Evolutionary conservation across 92 coral and sea anemone species (phyloP).

Genomic region (Zoanthus sociatus): DNA sequence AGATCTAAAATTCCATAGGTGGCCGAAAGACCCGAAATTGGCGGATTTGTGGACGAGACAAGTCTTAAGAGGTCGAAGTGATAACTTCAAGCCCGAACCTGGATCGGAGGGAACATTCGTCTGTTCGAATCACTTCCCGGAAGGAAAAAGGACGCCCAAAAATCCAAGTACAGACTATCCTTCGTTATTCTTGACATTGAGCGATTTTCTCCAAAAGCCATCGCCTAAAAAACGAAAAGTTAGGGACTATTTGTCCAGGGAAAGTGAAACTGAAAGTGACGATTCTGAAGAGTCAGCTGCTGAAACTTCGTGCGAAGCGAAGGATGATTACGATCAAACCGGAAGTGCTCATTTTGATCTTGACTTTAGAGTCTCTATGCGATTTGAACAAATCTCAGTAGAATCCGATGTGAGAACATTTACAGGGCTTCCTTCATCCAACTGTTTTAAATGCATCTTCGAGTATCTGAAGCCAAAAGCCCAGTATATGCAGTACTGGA

Average conservation of each 20-base stretch:
- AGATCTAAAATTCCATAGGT: slow-evolving; percentile 30
- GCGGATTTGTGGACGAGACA: slow-evolving; percentile 27
- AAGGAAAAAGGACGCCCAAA: slow-evolving; percentile 28
- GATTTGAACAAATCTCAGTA: slow-evolving; percentile 17
- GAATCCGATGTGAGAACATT: slow-evolving; percentile 53
- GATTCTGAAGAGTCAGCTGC: slow-evolving; percentile 8
- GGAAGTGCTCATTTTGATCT: slow-evolving; percentile 5
- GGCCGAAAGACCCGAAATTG: slow-evolving; percentile 31
- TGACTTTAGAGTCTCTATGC: slow-evolving; percentile 6
- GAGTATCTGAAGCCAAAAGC: slow-evolving; percentile 54
- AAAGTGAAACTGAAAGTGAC: slow-evolving; percentile 4
- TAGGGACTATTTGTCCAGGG: slow-evolving; percentile 17
- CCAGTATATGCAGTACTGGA: slow-evolving; percentile 67
- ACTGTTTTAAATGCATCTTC: slow-evolving; percentile 58
- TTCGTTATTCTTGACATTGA: slow-evolving; percentile 1
- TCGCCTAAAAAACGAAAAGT: slow-evolving; percentile 11
- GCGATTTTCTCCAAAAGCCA: slow-evolving; percentile 5
- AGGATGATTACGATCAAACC: slow-evolving; percentile 5
- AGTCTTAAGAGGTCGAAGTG: slow-evolving; percentile 39
- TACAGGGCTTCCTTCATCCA: slow-evolving; percentile 64
- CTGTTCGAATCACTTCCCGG: slow-evolving; percentile 38
- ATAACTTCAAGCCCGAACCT: slow-evolving; percentile 32
- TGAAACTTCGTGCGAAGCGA: slow-evolving; percentile 6
- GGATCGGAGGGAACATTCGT: slow-evolving; percentile 35
- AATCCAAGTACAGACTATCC: background rate